Evolutionary conservation across 2,113 vertebrate species (phyloP).

Genomic region (Calidris pugnax): DNA sequence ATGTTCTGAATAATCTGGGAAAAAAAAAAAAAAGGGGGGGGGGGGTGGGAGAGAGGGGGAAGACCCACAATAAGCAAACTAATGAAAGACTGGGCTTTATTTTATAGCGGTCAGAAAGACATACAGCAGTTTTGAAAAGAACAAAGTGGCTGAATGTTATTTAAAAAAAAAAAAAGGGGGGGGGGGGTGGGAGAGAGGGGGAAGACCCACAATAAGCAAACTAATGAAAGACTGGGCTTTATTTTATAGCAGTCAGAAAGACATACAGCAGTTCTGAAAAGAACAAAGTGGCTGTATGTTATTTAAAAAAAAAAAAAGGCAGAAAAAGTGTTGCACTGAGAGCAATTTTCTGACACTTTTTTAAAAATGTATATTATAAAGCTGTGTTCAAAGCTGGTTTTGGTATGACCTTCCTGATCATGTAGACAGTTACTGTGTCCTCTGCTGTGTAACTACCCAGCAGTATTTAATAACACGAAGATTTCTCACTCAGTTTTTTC

Average conservation of each 20-base stretch:
- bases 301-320: neutral
- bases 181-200: too few relatives aligned
- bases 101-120: neutral
- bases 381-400: neutral
- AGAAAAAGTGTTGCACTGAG: neutral
- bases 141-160: neutral
- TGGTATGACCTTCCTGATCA: neutral
- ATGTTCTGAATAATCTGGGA: conserved; percentile 39
- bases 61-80: conserved; percentile 11
- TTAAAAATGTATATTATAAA: neutral
- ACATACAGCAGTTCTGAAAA: neutral
- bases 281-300: neutral
- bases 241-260: neutral
- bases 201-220: neutral
- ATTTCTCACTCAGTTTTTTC: neutral
- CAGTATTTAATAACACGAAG: neutral
- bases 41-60: too few relatives aligned
- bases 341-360: neutral
- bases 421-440: neutral
- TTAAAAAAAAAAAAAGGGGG: neutral
- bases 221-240: neutral
- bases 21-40: too few relatives aligned
- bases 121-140: neutral
- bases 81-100: neutral
- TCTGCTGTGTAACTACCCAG: neutral